Evolutionary conservation across 2,113 vertebrate species (phyloP).

Genomic region (Delphinapterus leucas): DNA sequence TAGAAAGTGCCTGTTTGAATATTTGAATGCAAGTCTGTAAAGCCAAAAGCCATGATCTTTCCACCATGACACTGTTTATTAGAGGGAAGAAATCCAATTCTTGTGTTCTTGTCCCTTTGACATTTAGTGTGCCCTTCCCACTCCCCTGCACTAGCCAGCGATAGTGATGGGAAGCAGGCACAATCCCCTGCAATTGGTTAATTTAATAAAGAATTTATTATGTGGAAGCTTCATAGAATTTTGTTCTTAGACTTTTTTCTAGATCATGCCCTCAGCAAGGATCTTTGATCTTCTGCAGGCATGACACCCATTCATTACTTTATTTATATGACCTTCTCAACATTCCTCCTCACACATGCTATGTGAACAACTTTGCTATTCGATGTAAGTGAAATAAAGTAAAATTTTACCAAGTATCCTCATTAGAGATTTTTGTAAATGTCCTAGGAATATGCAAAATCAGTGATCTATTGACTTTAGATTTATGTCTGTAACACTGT

Average conservation of each 20-base stretch:
- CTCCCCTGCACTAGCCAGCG: background rate
- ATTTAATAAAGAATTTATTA: background rate
- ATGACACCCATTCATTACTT: background rate
- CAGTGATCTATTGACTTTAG: background rate
- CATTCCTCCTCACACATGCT: background rate
- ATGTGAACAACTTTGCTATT: background rate
- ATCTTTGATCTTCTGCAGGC: background rate
- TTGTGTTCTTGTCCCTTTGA: background rate
- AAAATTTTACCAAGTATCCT: background rate
- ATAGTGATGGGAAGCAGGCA: background rate
- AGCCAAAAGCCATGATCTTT: background rate
- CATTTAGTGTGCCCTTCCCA: background rate
- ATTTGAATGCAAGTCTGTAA: background rate
- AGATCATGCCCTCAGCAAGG: background rate
- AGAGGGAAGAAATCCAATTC: background rate
- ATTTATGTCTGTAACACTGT: background rate
- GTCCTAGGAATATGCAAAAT: background rate
- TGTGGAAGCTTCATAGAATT: background rate
- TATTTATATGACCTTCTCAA: background rate
- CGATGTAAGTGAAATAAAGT: background rate
- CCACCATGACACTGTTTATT: background rate
- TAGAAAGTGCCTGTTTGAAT: background rate
- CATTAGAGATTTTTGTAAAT: background rate
- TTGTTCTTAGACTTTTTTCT: background rate
- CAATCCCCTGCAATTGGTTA: fast-evolving